Evolutionary conservation across 2,888 invertebrate genomes (phyloP), one percentile per base, ranked within the genome.

Genomic region (Hecatera dysodea): DNA sequence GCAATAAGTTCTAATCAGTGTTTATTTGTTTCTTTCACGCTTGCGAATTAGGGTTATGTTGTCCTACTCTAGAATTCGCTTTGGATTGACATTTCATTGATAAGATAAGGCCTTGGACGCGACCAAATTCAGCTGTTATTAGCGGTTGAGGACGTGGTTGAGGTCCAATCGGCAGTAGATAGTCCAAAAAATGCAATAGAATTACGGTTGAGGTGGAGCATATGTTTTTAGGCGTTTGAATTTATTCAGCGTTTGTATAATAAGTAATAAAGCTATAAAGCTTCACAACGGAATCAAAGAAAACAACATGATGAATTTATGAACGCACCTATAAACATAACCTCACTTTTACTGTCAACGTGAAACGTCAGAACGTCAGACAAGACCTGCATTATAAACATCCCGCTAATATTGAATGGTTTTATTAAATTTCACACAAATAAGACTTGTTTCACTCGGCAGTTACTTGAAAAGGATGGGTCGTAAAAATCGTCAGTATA

Each of bases 401-500:
- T 71, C 59, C 63, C 70, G 64, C 33, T 63, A 81, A 82, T 77
- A 73, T 88, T 85, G 72, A 63, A 82, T 86, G 83, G 56, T 82
- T 72, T 61, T 71, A 52, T 27, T 61, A 67, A 76, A 69, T 87
- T 89, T 88, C 66, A 86, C 79, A 46, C 90, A 90, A 86, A 87
- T 85, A 85, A 89, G 91, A 86, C 86, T 88, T 74, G 75, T 92
- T 80, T 86, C 92, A 59, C 90, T 94, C 8, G 92, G 92, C 56
- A 83, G 97, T 76, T 93, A 93, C 81, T 81, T 93, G 52, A 92
- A 81, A 88, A 95, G 86, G 85, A 96, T 96, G 96, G 94, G 93
- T 44, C 90, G 93, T 12, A 90, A 86, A 87, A 93, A 93, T 68
- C 92, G 94, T 27, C 92, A 93, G 33, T 94, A 94, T 33, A 97